Percentiles rank a stretch among this genome's conserved stretches.
Conservation (phyloP, 2,113 vertebrate genomes). For the Cephalopholis sonnerati region DNA sequence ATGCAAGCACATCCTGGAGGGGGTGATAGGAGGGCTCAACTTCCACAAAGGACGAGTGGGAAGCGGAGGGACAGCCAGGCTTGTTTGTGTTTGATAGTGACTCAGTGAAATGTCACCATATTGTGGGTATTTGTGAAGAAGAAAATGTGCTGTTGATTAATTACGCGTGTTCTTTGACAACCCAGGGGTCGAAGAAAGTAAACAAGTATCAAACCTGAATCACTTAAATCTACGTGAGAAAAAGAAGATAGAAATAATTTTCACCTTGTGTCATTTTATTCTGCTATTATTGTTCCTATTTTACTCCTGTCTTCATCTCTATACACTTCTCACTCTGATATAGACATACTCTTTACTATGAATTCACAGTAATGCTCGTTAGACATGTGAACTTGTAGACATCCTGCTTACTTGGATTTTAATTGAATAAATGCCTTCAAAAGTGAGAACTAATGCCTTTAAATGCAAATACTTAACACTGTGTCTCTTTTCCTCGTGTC, state of each 20-base stretch:
- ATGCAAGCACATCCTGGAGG: constrained; percentile 44
- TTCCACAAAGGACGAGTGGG: constrained; percentile 30
- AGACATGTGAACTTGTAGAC: not conserved
- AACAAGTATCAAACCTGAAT: constrained; percentile 10
- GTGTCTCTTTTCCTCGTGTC: not conserved
- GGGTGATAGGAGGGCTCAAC: constrained; percentile 21
- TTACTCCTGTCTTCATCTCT: not conserved
- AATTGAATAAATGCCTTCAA: not conserved
- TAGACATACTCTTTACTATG: not conserved
- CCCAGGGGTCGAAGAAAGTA: not conserved
- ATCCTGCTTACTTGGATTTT: not conserved
- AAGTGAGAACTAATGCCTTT: not conserved
- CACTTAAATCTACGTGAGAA: not conserved
- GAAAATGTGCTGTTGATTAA: not conserved
- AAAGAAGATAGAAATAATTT: not conserved
- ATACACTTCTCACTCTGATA: not conserved
- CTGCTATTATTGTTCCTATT: not conserved
- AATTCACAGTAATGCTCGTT: not conserved
- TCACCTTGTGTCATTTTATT: not conserved
- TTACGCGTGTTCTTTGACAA: constrained; percentile 17
- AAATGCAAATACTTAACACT: not conserved
- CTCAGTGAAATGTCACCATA: constrained; percentile 41
- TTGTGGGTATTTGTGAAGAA: constrained; percentile 6
- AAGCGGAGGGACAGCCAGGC: constrained; percentile 1
- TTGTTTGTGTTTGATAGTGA: constrained; percentile 52